Percentiles rank a stretch among this genome's conserved stretches.
phyloP scores from a whole-genome alignment of 1,140 invertebrate species.

The Cydia fagiglandana region DNA sequence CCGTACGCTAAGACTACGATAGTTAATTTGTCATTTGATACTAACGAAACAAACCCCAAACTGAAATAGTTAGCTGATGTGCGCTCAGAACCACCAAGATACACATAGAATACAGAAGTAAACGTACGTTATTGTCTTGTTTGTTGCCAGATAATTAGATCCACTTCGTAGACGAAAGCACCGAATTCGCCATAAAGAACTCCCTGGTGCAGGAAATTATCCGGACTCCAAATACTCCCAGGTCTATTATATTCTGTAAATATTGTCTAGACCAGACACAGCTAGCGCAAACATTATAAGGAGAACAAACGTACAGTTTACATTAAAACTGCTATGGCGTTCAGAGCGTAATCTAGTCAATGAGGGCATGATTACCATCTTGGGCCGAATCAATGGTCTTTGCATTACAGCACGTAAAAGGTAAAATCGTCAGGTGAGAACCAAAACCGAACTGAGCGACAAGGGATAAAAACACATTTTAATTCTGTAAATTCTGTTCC shows the following conservation, averaged over 20 bases:
- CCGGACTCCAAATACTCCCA: neutral
- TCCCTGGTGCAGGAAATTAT: neutral
- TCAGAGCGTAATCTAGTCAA: constrained; percentile 1
- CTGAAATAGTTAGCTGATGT: too few species aligned
- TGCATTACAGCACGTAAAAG: too few species aligned
- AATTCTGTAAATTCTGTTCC: too few species aligned
- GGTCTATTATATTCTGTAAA: constrained; percentile 13
- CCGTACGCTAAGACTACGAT: too few species aligned
- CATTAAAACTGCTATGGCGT: neutral
- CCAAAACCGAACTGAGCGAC: too few species aligned
- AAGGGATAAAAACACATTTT: too few species aligned
- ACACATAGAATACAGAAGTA: neutral
- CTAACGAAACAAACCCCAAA: neutral
- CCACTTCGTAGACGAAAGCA: neutral
- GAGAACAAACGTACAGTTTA: constrained; percentile 5
- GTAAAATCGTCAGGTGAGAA: too few species aligned
- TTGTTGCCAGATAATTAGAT: neutral
- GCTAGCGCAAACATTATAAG: constrained; percentile 17
- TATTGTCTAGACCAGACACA: constrained; percentile 5
- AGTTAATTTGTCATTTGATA: neutral
- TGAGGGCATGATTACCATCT: neutral
- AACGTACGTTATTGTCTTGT: neutral
- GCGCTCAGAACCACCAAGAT: neutral
- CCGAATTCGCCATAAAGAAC: constrained; percentile 14
- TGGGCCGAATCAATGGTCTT: too few species aligned